Percentiles rank a stretch among this genome's conserved stretches.
These are phyloP conservation scores for Myotis myotis DNA, from an alignment of 2,797 vertebrate species.

Conservation along the genomic window DNA sequence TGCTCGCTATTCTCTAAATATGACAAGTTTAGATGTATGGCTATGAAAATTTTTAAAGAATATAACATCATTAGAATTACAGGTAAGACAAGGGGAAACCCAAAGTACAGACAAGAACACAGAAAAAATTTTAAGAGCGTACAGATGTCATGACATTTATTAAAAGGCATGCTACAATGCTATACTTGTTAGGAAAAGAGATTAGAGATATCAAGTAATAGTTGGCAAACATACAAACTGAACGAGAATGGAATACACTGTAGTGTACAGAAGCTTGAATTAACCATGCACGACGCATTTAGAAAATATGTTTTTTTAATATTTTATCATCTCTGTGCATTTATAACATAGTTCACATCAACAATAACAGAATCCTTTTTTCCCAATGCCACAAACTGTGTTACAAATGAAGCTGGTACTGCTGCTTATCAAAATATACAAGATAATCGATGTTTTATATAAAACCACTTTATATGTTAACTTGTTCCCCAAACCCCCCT, in stretches of 20 bases:
- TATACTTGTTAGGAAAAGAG: slow-evolving; percentile 86
- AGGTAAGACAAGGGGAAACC: slow-evolving; percentile 74
- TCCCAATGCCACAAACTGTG: slow-evolving; percentile 84
- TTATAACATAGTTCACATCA: slow-evolving; percentile 87
- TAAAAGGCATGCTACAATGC: slow-evolving; percentile 89
- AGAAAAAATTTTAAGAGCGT: slow-evolving; percentile 85
- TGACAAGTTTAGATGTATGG: slow-evolving; percentile 67
- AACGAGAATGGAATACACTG: slow-evolving; percentile 83
- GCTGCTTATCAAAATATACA: slow-evolving; percentile 91
- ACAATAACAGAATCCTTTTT: slow-evolving; percentile 85
- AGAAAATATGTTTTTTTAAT: slow-evolving; percentile 92
- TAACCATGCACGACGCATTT: slow-evolving; percentile 88
- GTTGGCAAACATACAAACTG: slow-evolving; percentile 85
- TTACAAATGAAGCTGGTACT: slow-evolving; percentile 90
- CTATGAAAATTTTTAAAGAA: slow-evolving; percentile 45
- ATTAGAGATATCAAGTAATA: slow-evolving; percentile 84
- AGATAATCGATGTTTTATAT: slow-evolving; percentile 86
- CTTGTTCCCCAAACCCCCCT: slow-evolving; percentile 87
- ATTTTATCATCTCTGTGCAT: slow-evolving; percentile 89
- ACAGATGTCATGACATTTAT: slow-evolving; percentile 90
- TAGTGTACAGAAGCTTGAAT: slow-evolving; percentile 86
- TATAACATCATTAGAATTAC: slow-evolving; percentile 71
- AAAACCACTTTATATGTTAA: slow-evolving; percentile 86
- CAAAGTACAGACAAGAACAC: slow-evolving; percentile 86
- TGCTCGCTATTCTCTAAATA: slow-evolving; percentile 41